These are phyloP conservation scores for Callitettix versicolor DNA, from an alignment of 1,140 invertebrate genomes.

Conservation along the genomic window DNA sequence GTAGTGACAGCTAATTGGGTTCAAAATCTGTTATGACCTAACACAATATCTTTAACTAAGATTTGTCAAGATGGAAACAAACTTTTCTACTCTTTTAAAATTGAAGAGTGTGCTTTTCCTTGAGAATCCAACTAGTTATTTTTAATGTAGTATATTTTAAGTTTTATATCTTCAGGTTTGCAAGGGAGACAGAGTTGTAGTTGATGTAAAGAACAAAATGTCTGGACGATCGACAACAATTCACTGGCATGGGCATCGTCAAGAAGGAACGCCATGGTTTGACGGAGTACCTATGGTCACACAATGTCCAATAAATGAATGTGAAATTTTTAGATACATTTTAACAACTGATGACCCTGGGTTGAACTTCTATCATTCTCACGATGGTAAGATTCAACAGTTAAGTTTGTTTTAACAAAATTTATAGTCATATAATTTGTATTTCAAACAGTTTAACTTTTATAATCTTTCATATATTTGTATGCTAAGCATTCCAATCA, in stretches of 20 bases:
- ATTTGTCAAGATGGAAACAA: too few relatives aligned
- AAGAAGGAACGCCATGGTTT: conserved; percentile 35
- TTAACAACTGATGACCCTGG: conserved; percentile 40
- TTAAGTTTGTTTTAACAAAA: too few relatives aligned
- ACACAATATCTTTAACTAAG: too few relatives aligned
- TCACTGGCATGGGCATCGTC: conserved; percentile 35
- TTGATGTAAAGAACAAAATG: conserved; percentile 36
- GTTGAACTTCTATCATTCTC: conserved; percentile 49
- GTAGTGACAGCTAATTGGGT: too few relatives aligned
- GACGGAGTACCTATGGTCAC: conserved; percentile 49
- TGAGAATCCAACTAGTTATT: too few relatives aligned
- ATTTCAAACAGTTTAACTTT: too few relatives aligned
- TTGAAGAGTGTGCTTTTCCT: too few relatives aligned
- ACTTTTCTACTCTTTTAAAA: too few relatives aligned
- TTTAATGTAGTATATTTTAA: too few relatives aligned
- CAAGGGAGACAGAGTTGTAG: conserved; percentile 30
- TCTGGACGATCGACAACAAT: conserved; percentile 27
- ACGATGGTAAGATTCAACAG: conserved; percentile 40
- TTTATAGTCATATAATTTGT: too few relatives aligned
- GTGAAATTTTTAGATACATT: conserved; percentile 41
- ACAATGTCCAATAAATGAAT: conserved; percentile 45
- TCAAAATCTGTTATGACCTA: too few relatives aligned
- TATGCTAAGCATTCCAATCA: too few relatives aligned
- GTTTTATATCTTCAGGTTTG: conserved; percentile 24
- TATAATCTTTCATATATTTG: neutral